Evolutionary conservation across 2,888 invertebrate species (phyloP).

Genomic region (Junonia oenone): DNA sequence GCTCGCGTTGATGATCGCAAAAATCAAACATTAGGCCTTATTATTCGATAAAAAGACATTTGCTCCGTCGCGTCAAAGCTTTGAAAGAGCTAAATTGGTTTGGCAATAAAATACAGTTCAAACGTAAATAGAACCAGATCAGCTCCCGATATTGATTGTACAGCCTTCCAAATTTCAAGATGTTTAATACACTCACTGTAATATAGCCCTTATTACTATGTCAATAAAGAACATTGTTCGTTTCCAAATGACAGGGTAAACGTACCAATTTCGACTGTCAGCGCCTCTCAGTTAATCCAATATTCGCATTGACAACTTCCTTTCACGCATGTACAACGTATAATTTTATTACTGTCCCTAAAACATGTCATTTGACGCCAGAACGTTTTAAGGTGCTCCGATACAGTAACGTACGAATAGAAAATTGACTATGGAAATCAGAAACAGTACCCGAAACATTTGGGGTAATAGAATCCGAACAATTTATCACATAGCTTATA

Average conservation of each 20-base stretch:
- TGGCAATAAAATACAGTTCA: constrained; percentile 7
- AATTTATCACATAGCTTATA: too few relatives aligned
- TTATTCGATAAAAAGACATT: not conserved
- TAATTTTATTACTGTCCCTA: constrained; percentile 17
- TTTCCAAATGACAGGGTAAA: not conserved
- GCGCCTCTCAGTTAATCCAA: constrained; percentile 14
- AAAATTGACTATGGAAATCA: too few relatives aligned
- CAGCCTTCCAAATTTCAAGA: not conserved
- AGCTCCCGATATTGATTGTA: constrained; percentile 10
- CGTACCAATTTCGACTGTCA: constrained; percentile 10
- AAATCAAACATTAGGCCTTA: not conserved
- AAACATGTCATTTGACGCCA: constrained; percentile 12
- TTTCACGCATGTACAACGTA: constrained; percentile 10
- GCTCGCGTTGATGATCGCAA: not conserved
- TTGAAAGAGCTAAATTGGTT: constrained; percentile 2
- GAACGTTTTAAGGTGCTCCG: not conserved
- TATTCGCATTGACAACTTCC: constrained; percentile 19
- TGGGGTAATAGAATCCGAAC: too few relatives aligned
- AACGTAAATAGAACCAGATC: constrained; percentile 7
- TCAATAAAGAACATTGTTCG: not conserved
- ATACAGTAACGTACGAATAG: not conserved
- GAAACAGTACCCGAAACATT: too few relatives aligned
- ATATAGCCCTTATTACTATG: not conserved
- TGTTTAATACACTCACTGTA: not conserved
- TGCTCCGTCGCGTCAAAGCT: not conserved